Conservation (phyloP, 2,113 vertebrate genomes). For the Melospiza georgiana region DNA sequence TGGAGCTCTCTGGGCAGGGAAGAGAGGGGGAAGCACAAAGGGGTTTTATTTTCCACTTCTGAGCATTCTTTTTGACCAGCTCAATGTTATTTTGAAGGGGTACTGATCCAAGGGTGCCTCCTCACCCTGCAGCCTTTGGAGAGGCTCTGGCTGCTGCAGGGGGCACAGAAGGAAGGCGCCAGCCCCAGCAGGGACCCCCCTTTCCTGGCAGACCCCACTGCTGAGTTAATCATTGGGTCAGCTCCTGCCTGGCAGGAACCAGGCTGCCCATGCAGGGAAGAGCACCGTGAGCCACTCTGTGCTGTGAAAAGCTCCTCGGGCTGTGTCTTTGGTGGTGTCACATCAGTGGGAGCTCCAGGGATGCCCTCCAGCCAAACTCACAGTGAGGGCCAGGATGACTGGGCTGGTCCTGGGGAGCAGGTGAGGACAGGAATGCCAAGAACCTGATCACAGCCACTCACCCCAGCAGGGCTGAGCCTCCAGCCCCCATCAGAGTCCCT, state of each 20-base stretch:
- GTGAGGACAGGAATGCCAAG: not conserved
- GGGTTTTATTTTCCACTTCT: not conserved
- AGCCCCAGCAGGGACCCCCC: not conserved
- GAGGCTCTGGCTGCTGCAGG: not conserved
- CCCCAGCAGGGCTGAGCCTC: not conserved
- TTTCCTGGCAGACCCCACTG: accelerated
- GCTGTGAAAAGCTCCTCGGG: not conserved
- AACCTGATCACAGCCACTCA: not conserved
- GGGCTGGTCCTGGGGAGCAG: not conserved
- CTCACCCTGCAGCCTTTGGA: not conserved
- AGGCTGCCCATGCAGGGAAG: not conserved
- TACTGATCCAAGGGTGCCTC: not conserved
- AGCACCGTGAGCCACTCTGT: not conserved
- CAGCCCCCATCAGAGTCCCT: not conserved
- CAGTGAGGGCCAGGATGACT: not conserved
- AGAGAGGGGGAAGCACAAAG: not conserved
- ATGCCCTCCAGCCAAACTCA: not conserved
- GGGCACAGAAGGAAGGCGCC: not conserved
- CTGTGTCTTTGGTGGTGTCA: not conserved
- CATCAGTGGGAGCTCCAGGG: not conserved
- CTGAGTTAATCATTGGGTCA: not conserved
- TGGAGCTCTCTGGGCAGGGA: not conserved
- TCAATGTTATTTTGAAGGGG: not conserved
- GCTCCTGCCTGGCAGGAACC: not conserved
- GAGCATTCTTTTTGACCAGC: not conserved